Evolutionary conservation across 2,113 vertebrate species (phyloP).

Genomic region (human): DNA sequence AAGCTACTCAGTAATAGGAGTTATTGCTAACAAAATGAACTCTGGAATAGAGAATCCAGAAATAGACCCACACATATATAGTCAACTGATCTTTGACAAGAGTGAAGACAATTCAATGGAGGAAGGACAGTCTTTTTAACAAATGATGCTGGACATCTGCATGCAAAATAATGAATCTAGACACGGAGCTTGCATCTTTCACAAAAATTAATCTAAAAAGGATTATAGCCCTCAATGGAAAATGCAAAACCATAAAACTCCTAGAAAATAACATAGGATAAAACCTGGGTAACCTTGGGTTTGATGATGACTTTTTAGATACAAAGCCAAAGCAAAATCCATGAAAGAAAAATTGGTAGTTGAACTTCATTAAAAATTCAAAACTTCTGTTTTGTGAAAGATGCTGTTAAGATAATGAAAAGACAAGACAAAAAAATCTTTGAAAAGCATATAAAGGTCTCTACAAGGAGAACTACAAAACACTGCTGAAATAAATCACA

Average conservation of each 20-base stretch:
- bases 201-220: not conserved
- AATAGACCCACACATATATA: not conserved
- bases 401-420: not conserved
- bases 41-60: not conserved
- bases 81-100: not conserved
- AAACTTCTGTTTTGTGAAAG: not conserved
- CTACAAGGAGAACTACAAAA: too few species aligned
- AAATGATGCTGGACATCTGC: not conserved
- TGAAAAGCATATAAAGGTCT: not conserved
- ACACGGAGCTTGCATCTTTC: not conserved
- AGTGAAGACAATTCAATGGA: not conserved
- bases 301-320: not conserved
- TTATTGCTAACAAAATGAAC: not conserved
- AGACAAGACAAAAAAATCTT: not conserved
- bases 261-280: not conserved
- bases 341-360: not conserved
- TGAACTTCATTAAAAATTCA: not conserved
- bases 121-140: not conserved
- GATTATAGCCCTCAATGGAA: not conserved
- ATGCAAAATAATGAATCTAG: not conserved
- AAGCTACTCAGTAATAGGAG: not conserved
- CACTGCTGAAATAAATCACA: too few species aligned
- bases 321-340: not conserved
- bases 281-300: not conserved
- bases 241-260: not conserved